Evolutionary conservation across 2,797 vertebrate genomes (phyloP), one percentile per base, ranked within the genome.

Genomic region (Tiaroga cobitis): DNA sequence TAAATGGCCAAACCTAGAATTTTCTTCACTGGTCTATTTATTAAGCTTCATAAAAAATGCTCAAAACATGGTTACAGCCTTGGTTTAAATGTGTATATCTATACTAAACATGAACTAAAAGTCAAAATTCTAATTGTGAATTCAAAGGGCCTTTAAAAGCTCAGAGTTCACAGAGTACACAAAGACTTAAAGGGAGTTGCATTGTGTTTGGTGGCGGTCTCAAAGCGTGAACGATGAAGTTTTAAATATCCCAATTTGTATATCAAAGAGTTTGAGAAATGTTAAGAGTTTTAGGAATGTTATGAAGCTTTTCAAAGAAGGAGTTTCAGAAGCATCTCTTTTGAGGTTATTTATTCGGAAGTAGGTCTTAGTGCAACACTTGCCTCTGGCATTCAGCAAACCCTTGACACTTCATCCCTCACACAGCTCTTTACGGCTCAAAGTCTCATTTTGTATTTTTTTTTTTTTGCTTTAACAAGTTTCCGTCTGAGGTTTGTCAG

Each of bases 351-450:
- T 81, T 74, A 82, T 61, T 46, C 39, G 51, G 41, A 83, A 65
- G 39, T 46, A 63, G 41, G 59, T 65, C 41, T 72, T 19, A 56
- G 67, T 56, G 80, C 39, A 82, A 54, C 32, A 49, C 59, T 76
- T 83, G 59, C 81, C 81, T 15, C 56, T 29, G 81, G 81, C 43
- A 24, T 75, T 65, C 41, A 19, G 15, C 75, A 83, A 75, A 67
- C 41, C 72, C 43, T 34, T 54, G 61, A 46, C 29, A 76, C 81
- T 75, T 59, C 32, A 49, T 51, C 19, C 70, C 81, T 39, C 59
- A 15, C 3, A 19, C 43, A 16, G 59, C 56, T 67, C 32, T 51
- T 75, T 39, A 75, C 67, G 59, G 43, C 72, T 83, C 41, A 67
- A 83, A 65, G 56, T 65, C 41, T n/a, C 39, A 39, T 4, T 83